Conservation (phyloP, 2,888 invertebrate genomes). For the Tipula unca region DNA sequence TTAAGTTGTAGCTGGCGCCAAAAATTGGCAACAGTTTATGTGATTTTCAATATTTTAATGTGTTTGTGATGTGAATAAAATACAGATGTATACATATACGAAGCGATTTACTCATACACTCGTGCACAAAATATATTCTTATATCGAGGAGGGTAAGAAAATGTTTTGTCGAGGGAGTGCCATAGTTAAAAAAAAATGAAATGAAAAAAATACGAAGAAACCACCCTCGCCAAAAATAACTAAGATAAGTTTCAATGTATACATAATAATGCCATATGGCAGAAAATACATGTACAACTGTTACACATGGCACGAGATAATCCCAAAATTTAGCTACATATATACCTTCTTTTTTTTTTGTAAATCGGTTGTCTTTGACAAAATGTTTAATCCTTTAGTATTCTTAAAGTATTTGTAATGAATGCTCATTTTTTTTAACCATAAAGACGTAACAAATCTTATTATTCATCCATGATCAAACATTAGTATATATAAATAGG, state of each 20-base stretch:
- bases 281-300: background rate
- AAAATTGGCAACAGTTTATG: background rate
- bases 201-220: background rate
- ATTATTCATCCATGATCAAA: background rate
- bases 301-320: background rate
- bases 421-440: background rate
- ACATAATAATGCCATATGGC: slow-evolving; percentile 2
- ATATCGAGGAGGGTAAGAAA: background rate
- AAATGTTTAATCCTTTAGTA: background rate
- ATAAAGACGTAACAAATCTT: background rate
- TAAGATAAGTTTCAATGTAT: background rate
- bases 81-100: background rate
- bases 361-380: background rate
- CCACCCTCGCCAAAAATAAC: background rate
- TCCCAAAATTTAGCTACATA: no score
- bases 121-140: background rate
- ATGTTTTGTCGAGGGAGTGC: background rate
- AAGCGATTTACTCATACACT: background rate
- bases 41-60: background rate
- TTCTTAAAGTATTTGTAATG: background rate
- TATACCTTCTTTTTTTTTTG: background rate
- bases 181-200: no score
- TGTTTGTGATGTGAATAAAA: background rate
- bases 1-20: background rate
- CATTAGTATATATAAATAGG: background rate